Evolutionary conservation across 2,113 vertebrate genomes (phyloP).

Genomic region (Phasianus colchicus): DNA sequence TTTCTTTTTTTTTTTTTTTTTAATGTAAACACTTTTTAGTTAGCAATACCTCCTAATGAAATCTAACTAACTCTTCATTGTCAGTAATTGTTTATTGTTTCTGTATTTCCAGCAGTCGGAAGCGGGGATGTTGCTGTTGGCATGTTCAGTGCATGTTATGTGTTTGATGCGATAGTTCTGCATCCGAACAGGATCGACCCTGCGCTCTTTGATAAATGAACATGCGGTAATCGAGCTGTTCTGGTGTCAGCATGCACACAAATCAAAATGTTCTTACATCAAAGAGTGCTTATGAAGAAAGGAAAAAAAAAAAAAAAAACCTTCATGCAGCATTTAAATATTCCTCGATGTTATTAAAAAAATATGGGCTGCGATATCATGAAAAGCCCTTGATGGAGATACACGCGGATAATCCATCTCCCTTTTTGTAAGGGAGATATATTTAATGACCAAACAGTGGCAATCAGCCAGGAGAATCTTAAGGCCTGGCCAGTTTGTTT

Average conservation of each 20-base stretch:
- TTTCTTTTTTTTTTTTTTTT: not conserved
- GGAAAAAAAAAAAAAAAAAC: not conserved
- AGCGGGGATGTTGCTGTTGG: conserved; percentile 6
- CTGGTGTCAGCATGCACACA: conserved; percentile 61
- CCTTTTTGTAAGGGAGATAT: conserved; percentile 1
- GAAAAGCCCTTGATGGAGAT: conserved; percentile 56
- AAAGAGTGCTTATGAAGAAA: conserved; percentile 28
- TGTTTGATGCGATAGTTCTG: not conserved
- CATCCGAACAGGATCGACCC: not conserved
- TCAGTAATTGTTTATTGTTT: not conserved
- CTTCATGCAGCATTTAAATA: conserved; percentile 53
- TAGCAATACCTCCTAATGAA: not conserved
- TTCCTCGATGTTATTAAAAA: conserved; percentile 45
- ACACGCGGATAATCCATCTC: conserved; percentile 46
- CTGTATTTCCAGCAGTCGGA: not conserved
- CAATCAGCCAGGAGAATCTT: conserved; percentile 53
- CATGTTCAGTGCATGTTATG: not conserved
- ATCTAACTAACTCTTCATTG: not conserved
- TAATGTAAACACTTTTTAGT: not conserved
- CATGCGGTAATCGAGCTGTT: conserved; percentile 49
- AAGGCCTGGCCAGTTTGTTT: conserved; percentile 2
- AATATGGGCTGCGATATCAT: conserved; percentile 48
- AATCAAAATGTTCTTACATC: conserved; percentile 62
- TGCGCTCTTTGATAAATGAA: not conserved
- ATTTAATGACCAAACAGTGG: conserved; percentile 40